A percentile compares a stretch with the other conserved stretches of the same genome.
These are phyloP conservation scores for Anableps anableps DNA, from an alignment of 2,797 vertebrate genomes.

Conservation along the genomic window DNA sequence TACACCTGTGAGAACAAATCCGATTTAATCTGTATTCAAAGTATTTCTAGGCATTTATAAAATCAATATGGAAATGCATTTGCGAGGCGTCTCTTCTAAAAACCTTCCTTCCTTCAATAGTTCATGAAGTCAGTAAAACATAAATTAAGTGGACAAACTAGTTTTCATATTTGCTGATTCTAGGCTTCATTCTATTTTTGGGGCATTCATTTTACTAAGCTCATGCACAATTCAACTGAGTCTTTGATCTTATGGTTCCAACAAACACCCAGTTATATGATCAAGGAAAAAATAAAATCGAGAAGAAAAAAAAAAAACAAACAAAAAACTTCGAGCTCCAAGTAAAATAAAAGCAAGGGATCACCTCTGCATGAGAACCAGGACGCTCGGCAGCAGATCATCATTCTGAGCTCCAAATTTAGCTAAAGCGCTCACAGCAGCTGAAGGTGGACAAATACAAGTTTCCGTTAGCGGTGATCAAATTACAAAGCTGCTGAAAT, in stretches of 20 bases:
- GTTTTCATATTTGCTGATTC: background rate
- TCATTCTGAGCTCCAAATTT: slow-evolving; percentile 99
- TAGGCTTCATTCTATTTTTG: background rate
- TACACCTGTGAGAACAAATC: slow-evolving; percentile 83
- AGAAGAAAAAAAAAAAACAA: background rate
- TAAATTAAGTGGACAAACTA: background rate
- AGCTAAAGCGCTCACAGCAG: slow-evolving; percentile 94
- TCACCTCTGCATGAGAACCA: slow-evolving; percentile 96
- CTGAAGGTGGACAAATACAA: slow-evolving; percentile 66
- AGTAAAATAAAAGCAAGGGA: background rate
- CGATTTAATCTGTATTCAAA: background rate
- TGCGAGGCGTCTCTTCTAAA: background rate
- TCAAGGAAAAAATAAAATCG: background rate
- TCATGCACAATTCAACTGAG: background rate
- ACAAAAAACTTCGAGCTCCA: background rate
- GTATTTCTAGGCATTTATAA: background rate
- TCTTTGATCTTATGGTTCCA: background rate
- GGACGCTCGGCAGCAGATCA: slow-evolving; percentile 92
- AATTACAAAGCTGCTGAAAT: background rate
- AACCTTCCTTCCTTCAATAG: background rate
- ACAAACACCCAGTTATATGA: background rate
- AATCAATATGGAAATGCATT: background rate
- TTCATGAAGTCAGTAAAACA: background rate
- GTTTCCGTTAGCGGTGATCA: background rate
- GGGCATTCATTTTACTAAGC: background rate